A percentile compares a stretch with the other conserved stretches of the same genome.
Conservation (phyloP, 2,113 vertebrate genomes). For the Genyomyrus donnyi region DNA sequence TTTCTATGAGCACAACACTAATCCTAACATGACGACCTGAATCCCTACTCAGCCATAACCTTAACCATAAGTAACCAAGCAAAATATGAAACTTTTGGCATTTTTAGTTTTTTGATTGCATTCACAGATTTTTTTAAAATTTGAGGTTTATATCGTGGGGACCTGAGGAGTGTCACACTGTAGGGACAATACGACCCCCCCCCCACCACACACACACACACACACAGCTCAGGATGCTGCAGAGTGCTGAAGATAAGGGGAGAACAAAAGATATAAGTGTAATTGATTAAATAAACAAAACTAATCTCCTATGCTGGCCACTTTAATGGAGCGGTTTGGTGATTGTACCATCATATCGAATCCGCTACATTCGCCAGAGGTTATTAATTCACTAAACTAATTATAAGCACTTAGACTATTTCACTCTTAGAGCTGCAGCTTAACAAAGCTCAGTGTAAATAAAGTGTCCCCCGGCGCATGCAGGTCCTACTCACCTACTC, state of each 20-base stretch:
- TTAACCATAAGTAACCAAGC: background rate
- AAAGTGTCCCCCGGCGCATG: background rate
- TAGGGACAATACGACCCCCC: background rate
- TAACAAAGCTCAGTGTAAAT: background rate
- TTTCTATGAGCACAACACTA: background rate
- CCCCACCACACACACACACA: background rate
- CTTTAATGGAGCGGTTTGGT: background rate
- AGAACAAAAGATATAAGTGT: background rate
- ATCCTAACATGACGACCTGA: background rate
- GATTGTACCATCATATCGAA: background rate
- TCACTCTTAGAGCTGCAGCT: background rate
- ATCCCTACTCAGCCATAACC: background rate
- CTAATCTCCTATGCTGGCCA: background rate
- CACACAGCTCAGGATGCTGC: background rate
- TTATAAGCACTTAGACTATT: background rate
- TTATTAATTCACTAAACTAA: background rate
- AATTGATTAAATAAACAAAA: background rate
- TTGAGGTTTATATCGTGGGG: background rate
- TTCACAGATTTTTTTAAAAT: background rate
- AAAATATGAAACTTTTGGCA: background rate
- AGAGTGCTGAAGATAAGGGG: background rate
- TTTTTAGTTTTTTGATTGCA: background rate
- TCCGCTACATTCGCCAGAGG: background rate
- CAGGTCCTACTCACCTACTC: background rate
- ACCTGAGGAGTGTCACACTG: background rate